Conservation (phyloP, 2,797 vertebrate genomes). For the Pelobates cultripes region DNA sequence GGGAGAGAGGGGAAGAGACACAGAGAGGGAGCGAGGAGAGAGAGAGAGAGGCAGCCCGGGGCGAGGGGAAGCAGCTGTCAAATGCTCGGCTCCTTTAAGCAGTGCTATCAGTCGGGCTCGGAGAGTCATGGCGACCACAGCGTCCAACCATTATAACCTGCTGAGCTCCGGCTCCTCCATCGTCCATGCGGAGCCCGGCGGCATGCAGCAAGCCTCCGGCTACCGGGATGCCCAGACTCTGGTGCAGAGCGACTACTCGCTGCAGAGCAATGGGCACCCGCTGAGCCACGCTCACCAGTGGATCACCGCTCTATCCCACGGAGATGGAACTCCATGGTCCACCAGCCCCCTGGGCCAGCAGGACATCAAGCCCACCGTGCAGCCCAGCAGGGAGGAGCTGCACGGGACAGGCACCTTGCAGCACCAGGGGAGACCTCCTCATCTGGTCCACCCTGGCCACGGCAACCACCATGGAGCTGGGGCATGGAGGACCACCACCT, state of each 20-base stretch:
- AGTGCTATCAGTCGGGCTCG: conserved; percentile 91
- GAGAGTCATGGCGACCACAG: conserved; percentile 98
- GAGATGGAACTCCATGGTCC: conserved; percentile 88
- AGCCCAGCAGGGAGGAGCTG: conserved; percentile 87
- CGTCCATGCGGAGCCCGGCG: conserved; percentile 90
- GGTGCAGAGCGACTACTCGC: conserved; percentile 93
- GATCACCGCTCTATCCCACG: conserved; percentile 95
- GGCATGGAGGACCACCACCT: conserved; percentile 70
- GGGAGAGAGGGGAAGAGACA: conserved; percentile 58
- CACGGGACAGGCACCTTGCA: conserved; percentile 77
- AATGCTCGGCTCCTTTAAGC: conserved; percentile 92
- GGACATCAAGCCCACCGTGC: conserved; percentile 93
- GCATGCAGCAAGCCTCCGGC: conserved; percentile 69
- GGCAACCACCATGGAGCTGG: conserved; percentile 85
- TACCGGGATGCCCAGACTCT: conserved; percentile 92
- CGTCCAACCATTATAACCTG: conserved; percentile 97
- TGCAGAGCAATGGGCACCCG: conserved; percentile 95
- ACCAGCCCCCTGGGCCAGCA: conserved; percentile 88
- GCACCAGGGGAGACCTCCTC: conserved; percentile 83
- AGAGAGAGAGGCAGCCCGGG: conserved; percentile 82
- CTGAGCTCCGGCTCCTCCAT: conserved; percentile 94
- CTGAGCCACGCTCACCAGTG: conserved; percentile 98
- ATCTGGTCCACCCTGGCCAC: conserved; percentile 91
- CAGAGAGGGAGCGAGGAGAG: conserved; percentile 47
- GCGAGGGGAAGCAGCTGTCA: conserved; percentile 90